Percentiles rank a stretch among this genome's conserved stretches.
Conservation (phyloP, 1,140 invertebrate species). For the Battus philenor region DNA sequence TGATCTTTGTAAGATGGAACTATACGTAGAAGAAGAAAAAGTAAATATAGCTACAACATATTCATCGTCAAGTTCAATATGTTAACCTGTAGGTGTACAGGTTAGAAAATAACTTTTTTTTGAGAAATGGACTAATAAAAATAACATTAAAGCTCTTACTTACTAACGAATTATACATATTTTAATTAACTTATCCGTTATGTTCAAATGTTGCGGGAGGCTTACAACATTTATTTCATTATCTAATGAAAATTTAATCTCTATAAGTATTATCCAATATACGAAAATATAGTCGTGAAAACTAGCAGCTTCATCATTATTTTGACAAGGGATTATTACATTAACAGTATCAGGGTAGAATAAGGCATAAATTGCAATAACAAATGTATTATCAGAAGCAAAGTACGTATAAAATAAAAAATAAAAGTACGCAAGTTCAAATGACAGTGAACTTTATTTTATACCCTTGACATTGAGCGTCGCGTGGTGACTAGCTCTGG, state of each 20-base stretch:
- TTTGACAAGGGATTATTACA: slow-evolving; percentile 78
- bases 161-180: too few species aligned
- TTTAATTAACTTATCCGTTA: too few species aligned
- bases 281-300: slow-evolving; percentile 84
- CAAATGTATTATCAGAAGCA: slow-evolving; percentile 1
- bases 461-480: slow-evolving; percentile 77
- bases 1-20: slow-evolving; percentile 80
- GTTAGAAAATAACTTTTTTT: too few species aligned
- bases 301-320: slow-evolving; percentile 80
- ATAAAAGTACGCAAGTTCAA: slow-evolving; percentile 48
- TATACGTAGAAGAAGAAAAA: too few species aligned
- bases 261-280: slow-evolving; percentile 81
- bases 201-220: too few species aligned
- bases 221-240: too few species aligned
- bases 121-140: too few species aligned
- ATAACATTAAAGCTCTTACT: too few species aligned
- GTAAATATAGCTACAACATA: too few species aligned
- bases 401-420: slow-evolving; percentile 29
- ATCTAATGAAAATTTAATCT: slow-evolving; percentile 81
- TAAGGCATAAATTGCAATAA: slow-evolving; percentile 5
- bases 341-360: slow-evolving; percentile 67
- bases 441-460: slow-evolving; percentile 39
- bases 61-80: too few species aligned
- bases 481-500: slow-evolving; percentile 81
- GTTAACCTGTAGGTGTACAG: too few species aligned